Evolutionary conservation across 2,113 vertebrate species (phyloP).

Genomic region (Monarcha castaneiventris): DNA sequence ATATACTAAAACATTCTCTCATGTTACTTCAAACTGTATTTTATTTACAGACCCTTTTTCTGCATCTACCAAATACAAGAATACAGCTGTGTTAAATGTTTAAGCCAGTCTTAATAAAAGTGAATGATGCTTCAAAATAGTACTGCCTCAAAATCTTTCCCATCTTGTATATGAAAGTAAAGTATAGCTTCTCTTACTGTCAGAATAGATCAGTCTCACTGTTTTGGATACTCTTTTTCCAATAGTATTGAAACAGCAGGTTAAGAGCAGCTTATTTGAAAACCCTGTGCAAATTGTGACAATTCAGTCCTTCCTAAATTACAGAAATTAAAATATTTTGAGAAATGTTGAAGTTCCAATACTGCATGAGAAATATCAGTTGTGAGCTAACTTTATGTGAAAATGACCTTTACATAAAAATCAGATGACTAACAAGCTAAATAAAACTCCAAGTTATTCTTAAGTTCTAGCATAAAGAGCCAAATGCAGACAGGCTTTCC

Average conservation of each 20-base stretch:
- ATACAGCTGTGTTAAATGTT: background rate
- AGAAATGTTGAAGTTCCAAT: background rate
- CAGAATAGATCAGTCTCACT: background rate
- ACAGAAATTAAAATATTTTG: background rate
- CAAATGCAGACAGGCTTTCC: background rate
- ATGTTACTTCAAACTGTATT: background rate
- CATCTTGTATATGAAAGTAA: background rate
- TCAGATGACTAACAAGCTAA: background rate
- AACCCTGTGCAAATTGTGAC: background rate
- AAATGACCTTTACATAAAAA: conserved; percentile 4
- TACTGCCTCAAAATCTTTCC: background rate
- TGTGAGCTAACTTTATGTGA: background rate
- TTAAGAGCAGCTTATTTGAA: background rate
- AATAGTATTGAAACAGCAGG: background rate
- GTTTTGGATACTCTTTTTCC: background rate
- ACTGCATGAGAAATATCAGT: background rate
- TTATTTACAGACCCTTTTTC: background rate
- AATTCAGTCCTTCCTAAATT: background rate
- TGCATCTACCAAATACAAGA: background rate
- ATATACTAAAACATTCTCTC: background rate
- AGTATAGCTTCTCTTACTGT: background rate
- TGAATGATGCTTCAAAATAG: background rate
- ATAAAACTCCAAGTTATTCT: background rate
- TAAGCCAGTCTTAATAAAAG: background rate
- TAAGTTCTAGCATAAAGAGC: background rate